Conservation (phyloP, 2,113 vertebrate species). For the Acinonyx jubatus region DNA sequence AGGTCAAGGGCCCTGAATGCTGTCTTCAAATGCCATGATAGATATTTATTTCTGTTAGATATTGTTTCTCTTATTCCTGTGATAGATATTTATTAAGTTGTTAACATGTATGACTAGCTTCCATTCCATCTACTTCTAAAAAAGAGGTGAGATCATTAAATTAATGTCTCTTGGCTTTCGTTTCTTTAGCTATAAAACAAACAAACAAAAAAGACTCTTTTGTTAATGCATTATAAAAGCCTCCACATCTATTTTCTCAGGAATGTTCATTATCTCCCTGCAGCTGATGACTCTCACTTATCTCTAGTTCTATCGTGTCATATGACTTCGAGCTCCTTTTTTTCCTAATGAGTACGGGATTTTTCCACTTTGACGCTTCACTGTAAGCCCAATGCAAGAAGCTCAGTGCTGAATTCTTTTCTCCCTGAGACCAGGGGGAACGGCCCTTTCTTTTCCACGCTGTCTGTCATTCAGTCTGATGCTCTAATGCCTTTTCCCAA, state of each 20-base stretch:
- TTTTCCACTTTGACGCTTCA: neutral
- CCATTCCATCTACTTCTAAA: neutral
- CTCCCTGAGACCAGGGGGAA: too few species aligned
- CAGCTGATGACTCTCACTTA: neutral
- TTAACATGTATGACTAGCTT: neutral
- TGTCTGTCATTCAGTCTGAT: neutral
- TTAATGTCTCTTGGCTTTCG: neutral
- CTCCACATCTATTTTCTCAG: constrained; percentile 10
- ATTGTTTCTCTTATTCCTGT: too few species aligned
- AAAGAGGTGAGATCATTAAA: constrained; percentile 12
- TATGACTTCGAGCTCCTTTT: neutral
- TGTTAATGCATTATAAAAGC: neutral
- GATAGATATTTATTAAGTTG: neutral
- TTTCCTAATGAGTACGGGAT: neutral
- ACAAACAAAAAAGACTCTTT: neutral
- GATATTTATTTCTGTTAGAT: neutral
- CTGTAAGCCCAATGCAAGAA: neutral
- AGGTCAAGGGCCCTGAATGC: neutral
- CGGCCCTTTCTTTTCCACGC: neutral
- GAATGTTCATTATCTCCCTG: constrained; percentile 8
- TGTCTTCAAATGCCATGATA: neutral
- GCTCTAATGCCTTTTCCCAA: neutral
- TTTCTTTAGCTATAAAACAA: constrained; percentile 44
- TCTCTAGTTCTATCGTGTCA: neutral
- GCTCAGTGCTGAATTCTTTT: neutral